Conservation (phyloP, 2,888 invertebrate species). For the Cryptus armator region DNA sequence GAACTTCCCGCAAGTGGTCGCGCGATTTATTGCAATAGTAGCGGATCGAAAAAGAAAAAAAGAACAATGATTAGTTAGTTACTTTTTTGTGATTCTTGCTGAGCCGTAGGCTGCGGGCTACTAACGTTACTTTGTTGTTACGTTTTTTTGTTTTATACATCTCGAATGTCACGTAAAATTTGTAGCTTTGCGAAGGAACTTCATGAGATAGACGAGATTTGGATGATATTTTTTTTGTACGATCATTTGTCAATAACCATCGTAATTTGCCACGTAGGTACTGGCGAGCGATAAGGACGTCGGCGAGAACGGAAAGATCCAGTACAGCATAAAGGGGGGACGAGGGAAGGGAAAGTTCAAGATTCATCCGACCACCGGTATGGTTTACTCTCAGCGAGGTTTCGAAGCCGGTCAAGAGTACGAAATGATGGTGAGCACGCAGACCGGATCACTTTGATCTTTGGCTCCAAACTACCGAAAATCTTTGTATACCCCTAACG, state of each 20-base stretch:
- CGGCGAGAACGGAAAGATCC: conserved; percentile 93
- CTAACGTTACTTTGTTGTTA: conserved; percentile 49
- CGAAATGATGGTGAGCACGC: conserved; percentile 88
- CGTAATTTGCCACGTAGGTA: conserved; percentile 86
- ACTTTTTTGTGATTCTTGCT: conserved; percentile 42
- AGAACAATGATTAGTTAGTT: conserved; percentile 38
- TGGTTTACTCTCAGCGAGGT: conserved; percentile 91
- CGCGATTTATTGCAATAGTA: neutral
- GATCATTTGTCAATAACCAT: conserved; percentile 21
- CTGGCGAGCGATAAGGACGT: conserved; percentile 93
- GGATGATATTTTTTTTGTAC: conserved; percentile 19
- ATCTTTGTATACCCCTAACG: conserved; percentile 32
- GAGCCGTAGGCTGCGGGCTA: conserved; percentile 59
- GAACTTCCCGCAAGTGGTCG: neutral
- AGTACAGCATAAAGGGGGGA: conserved; percentile 93
- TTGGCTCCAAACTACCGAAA: conserved; percentile 13
- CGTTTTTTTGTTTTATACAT: neutral
- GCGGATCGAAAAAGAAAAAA: conserved; percentile 6
- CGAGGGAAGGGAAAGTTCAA: conserved; percentile 93
- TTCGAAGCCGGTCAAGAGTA: conserved; percentile 90
- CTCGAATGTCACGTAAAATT: conserved; percentile 35
- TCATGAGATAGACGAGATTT: neutral
- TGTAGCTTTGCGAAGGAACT: conserved; percentile 11
- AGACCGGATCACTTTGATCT: conserved; percentile 30
- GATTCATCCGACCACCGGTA: conserved; percentile 93